Percentiles rank a stretch among this genome's conserved stretches.
Evolutionary conservation across 2,797 vertebrate genomes (phyloP).

Genomic region (Tadarida brasiliensis): DNA sequence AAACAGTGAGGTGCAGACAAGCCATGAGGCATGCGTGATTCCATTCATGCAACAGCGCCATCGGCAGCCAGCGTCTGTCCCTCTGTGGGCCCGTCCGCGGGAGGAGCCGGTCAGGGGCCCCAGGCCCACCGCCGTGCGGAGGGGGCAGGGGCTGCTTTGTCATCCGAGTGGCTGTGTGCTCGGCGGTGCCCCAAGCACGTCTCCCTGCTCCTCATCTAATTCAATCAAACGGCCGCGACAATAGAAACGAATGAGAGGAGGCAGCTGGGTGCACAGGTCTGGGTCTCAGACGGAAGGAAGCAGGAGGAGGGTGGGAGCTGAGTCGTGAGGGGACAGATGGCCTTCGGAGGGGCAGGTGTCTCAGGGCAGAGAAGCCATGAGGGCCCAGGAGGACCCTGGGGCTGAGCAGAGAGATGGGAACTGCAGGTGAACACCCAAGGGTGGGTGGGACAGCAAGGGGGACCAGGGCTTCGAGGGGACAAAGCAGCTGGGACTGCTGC

Average conservation of each 20-base stretch:
- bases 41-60: not conserved
- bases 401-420: not conserved
- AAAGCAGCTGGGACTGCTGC: no score
- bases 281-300: not conserved
- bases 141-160: not conserved
- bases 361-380: fast-evolving
- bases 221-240: not conserved
- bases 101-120: fast-evolving
- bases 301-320: not conserved
- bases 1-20: not conserved
- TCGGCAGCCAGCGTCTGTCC: fast-evolving
- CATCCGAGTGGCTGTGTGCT: fast-evolving
- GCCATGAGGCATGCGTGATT: not conserved
- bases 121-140: not conserved
- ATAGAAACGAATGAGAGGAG: not conserved
- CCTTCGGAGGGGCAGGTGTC: not conserved
- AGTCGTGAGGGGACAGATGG: fast-evolving
- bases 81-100: fast-evolving
- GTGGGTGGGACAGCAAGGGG: no score
- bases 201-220: fast-evolving
- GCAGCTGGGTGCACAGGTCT: not conserved
- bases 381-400: no score
- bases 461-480: no score
- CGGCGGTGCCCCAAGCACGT: fast-evolving
- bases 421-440: not conserved